Evolutionary conservation across 2,888 invertebrate genomes (phyloP), one percentile per base, ranked within the genome.

Genomic region (Cryptophagus acutangulus): DNA sequence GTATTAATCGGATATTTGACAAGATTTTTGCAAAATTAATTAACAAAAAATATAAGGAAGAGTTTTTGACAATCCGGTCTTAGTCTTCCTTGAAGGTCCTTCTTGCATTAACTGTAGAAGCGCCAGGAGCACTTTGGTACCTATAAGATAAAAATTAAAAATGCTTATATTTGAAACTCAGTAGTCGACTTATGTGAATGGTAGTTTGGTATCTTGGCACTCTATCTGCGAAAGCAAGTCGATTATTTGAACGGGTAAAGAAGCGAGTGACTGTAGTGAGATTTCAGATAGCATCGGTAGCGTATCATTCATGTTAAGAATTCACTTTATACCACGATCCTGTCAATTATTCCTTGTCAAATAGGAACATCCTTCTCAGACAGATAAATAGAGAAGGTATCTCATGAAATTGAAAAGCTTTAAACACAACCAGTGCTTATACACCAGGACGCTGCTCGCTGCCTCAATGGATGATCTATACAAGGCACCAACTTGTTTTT

Each of bases 341-440:
- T 57, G 63, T 63, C 65, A 65, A 66, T 66, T 66, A 66, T 62
- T 63, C 58, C 56, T 52, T 55, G 63, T 63, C 63, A 60, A 31
- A 31, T 16, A 20, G 24, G 24, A 31, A 31, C 31, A 31, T 31
- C 37, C 37, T 37, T 17, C 9, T 2, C 37, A 26, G 37, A 37
- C 37, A 29, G 26, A 37, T 37, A 37, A 37, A 37, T 37, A 26
- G 35, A 13, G 31, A 29, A 29, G 9, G 16, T 29, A 29, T 37
- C 16, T 37, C 29, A 2, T 26, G 37, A 37, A 29, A 37, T 26
- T 37, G 29, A 29, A 29, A 31, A 13, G n/a, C 31, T 31, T 13
- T 13, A 20, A 20, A 20, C 24, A 20, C 24, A 20, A 6, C 24
- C n/a, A n/a, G n/a, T n/a, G n/a, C n/a, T n/a, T n/a, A n/a, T n/a